These are phyloP conservation scores for Orgyia antiqua DNA, from an alignment of 2,888 invertebrate genomes.

Conservation along the genomic window DNA sequence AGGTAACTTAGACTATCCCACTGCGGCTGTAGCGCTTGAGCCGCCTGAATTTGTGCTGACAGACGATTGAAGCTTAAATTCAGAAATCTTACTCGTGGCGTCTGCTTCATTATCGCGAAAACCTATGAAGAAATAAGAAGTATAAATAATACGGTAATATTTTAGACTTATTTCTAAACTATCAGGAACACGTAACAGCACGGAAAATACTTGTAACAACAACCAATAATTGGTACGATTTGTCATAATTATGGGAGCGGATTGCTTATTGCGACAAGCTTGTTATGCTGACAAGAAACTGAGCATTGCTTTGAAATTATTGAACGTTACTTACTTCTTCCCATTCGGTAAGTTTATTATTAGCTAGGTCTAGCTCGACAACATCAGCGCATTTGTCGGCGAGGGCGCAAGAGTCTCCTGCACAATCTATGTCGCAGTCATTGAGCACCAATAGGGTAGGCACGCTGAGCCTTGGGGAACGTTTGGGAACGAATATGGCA, in stretches of 20 bases:
- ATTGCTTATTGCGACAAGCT: slow-evolving; percentile 19
- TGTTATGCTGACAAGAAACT: slow-evolving; percentile 10
- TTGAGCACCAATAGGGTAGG: slow-evolving; percentile 92
- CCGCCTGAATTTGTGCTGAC: slow-evolving; percentile 82
- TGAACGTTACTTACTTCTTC: slow-evolving; percentile 81
- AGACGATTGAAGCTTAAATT: slow-evolving; percentile 94
- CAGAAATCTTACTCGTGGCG: slow-evolving; percentile 93
- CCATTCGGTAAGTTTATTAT: slow-evolving; percentile 94
- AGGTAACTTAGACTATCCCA: slow-evolving; percentile 85
- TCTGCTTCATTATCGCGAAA: slow-evolving; percentile 90
- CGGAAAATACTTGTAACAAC: slow-evolving; percentile 22
- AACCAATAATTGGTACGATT: slow-evolving; percentile 30
- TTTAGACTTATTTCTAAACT: too few relatives aligned
- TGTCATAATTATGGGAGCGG: slow-evolving; percentile 31
- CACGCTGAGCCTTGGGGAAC: slow-evolving; percentile 86
- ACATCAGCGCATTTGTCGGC: slow-evolving; percentile 92
- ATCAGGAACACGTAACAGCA: slow-evolving; percentile 22
- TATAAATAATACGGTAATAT: too few relatives aligned
- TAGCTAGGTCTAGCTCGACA: slow-evolving; percentile 95
- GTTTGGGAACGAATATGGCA: slow-evolving; percentile 91
- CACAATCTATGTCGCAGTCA: slow-evolving; percentile 93
- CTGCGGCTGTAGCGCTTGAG: slow-evolving; percentile 61
- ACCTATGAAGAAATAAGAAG: slow-evolving; percentile 73
- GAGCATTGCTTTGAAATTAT: slow-evolving; percentile 7
- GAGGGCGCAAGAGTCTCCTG: slow-evolving; percentile 88